Conservation (phyloP, 92 coral and sea anemone species). For the Porites evermanni region DNA sequence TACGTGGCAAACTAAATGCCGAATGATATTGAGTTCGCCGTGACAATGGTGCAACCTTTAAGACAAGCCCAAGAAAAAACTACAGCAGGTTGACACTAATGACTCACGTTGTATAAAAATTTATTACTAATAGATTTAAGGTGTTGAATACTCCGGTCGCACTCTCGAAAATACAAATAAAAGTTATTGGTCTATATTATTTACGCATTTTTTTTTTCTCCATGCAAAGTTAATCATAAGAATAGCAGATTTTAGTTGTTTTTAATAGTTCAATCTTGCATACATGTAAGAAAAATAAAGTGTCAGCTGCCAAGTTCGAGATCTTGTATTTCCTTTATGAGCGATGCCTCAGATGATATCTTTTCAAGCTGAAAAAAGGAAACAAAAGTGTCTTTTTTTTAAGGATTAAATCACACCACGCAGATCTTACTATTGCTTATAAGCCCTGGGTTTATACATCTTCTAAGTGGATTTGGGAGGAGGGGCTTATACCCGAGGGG, state of each 20-base stretch:
- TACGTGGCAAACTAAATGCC: too few relatives aligned
- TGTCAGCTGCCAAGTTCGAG: slow-evolving; percentile 86
- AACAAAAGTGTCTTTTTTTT: background rate
- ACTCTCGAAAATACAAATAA: background rate
- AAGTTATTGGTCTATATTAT: background rate
- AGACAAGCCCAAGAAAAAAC: too few relatives aligned
- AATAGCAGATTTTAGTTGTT: background rate
- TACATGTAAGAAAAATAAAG: background rate
- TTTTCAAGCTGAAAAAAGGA: slow-evolving; percentile 82
- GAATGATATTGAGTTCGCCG: too few relatives aligned
- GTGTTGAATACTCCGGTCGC: too few relatives aligned
- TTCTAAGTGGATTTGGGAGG: too few relatives aligned
- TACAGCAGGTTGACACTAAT: too few relatives aligned
- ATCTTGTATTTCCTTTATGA: slow-evolving; percentile 80
- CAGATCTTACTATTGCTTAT: too few relatives aligned
- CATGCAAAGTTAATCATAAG: background rate
- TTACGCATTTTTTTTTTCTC: background rate
- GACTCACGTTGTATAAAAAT: too few relatives aligned
- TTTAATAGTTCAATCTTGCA: background rate
- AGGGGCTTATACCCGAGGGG: too few relatives aligned
- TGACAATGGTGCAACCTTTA: too few relatives aligned
- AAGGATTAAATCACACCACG: background rate
- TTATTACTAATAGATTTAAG: too few relatives aligned
- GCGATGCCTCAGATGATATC: slow-evolving; percentile 73
- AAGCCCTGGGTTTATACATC: too few relatives aligned